A percentile compares a stretch with the other conserved stretches of the same genome.
Conservation (phyloP, 2,113 vertebrate genomes). For the Grallaria varia region DNA sequence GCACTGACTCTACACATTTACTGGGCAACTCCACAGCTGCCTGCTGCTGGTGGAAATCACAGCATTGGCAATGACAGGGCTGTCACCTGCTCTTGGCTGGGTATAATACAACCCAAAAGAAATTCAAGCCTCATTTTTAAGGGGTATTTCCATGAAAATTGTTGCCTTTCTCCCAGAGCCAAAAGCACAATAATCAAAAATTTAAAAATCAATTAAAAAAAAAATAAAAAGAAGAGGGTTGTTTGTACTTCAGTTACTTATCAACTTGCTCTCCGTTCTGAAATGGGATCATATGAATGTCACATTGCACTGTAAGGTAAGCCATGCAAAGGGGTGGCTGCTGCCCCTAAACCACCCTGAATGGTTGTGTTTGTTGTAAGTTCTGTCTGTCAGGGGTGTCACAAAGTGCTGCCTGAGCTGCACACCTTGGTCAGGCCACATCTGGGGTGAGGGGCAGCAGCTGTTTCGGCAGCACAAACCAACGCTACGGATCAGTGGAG, state of each 20-base stretch:
- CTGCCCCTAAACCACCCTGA: neutral
- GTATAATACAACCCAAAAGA: neutral
- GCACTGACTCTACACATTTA: neutral
- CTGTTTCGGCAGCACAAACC: neutral
- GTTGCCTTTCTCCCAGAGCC: neutral
- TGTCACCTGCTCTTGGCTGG: neutral
- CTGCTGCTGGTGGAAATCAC: neutral
- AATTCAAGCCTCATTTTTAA: neutral
- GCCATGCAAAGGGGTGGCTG: neutral
- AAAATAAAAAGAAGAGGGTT: too few relatives aligned
- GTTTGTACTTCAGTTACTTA: neutral
- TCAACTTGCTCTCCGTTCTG: neutral
- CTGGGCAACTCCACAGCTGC: neutral
- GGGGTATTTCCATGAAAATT: neutral
- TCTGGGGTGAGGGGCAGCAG: neutral
- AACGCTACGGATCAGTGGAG: neutral
- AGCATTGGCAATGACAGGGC: neutral
- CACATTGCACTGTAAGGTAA: neutral
- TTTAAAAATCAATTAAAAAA: neutral
- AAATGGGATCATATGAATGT: neutral
- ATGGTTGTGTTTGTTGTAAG: accelerated
- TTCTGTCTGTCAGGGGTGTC: too few relatives aligned
- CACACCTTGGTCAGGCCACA: neutral
- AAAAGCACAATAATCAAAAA: neutral
- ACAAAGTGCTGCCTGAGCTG: neutral